These are phyloP conservation scores for Andricus grossulariae DNA, from an alignment of 1,140 invertebrate species.

Conservation along the genomic window DNA sequence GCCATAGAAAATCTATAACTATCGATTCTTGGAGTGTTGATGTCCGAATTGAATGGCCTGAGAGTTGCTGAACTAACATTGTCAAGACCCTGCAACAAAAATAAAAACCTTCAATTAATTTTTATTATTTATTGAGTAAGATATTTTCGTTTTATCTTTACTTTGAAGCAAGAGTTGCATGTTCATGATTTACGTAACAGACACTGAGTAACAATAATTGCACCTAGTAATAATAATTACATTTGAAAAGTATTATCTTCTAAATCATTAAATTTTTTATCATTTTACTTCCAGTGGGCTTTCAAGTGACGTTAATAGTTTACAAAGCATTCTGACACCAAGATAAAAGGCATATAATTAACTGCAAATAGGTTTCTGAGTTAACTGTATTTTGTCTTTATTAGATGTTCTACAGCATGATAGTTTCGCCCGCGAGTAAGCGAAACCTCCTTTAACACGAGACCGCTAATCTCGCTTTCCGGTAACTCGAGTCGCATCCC, in stretches of 20 bases:
- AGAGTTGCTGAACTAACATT: conserved; percentile 78
- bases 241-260: neutral
- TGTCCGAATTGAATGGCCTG: conserved; percentile 79
- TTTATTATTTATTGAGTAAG: neutral
- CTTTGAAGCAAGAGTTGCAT: neutral
- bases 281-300: neutral
- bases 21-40: conserved; percentile 85
- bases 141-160: neutral
- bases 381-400: neutral
- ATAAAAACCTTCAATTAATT: conserved; percentile 39
- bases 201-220: neutral
- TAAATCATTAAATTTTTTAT: neutral
- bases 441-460: neutral
- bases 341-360: no score
- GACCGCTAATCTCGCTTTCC: conserved; percentile 27
- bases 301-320: no score
- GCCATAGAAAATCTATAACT: conserved; percentile 94
- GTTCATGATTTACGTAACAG: neutral
- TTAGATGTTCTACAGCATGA: conserved; percentile 14
- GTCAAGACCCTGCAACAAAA: conserved; percentile 80
- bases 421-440: neutral
- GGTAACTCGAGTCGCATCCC: conserved; percentile 10
- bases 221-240: neutral
- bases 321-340: no score
- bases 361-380: neutral